These are phyloP conservation scores for Invenusta paracnida DNA, from an alignment of 2,888 invertebrate species.

Conservation along the genomic window DNA sequence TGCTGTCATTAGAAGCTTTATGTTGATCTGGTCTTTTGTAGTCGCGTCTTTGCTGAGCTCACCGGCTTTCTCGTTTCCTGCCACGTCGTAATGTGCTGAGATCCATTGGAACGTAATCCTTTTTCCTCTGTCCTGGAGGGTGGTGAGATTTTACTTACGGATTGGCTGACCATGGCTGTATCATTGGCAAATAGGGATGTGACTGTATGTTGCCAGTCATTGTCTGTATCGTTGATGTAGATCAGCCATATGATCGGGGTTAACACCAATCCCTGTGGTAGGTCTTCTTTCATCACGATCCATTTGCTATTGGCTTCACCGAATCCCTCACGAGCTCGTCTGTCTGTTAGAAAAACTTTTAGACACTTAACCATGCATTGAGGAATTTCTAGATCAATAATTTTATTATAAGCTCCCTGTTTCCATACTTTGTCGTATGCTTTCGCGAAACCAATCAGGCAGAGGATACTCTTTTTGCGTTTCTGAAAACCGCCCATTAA, in stretches of 20 bases:
- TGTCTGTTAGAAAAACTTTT: not conserved
- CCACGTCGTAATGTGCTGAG: too few relatives aligned
- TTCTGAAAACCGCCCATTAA: not conserved
- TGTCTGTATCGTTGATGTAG: too few relatives aligned
- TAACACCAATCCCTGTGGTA: not conserved
- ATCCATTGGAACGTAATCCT: not conserved
- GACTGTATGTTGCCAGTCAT: too few relatives aligned
- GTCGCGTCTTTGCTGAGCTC: not conserved
- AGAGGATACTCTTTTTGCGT: not conserved
- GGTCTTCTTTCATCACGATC: not conserved
- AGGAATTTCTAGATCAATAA: not conserved
- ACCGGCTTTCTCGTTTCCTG: not conserved
- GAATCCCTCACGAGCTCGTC: not conserved
- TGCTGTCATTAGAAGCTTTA: not conserved
- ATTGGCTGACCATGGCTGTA: too few relatives aligned
- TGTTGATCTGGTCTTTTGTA: not conserved
- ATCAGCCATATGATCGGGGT: too few relatives aligned
- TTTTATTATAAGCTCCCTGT: not conserved
- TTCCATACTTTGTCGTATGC: not conserved
- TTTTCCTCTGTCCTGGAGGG: not conserved
- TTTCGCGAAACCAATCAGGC: not conserved
- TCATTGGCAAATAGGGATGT: too few relatives aligned
- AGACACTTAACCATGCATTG: not conserved
- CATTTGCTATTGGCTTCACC: not conserved
- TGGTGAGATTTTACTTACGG: not conserved